Base-by-base conservation (phyloP, 2,113 vertebrate species). In the pig (Sus scrofa) region DNA sequence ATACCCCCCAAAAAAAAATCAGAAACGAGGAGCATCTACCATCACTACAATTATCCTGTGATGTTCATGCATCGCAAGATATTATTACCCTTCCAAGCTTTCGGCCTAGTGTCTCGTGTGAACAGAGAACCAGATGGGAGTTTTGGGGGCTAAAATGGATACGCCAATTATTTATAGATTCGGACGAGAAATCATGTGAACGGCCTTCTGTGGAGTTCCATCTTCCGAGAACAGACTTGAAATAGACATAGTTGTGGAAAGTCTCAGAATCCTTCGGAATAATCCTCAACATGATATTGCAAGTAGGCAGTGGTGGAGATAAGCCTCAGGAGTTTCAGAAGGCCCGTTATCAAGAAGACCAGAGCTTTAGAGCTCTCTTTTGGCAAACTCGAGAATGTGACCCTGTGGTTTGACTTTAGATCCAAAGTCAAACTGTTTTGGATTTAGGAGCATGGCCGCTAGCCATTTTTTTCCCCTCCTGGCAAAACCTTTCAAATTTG, bases 181-280 rank as follows among this genome's bases (percentile, higher is more conserved):
- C 92, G 95, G 96, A 97, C 97, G 97, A 95, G 97, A 97, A 97
- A 97, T 95, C 97, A 92, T 62, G 94, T 96, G 96, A 94, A 95
- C 92, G 87, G 97, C 97, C 97, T 98, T 98, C 98, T 98, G 98
- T 96, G 96, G 97, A 97, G 97, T 96, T 86, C 98, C 96, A 97
- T 97, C 96, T 97, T 96, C 95, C 2, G 95, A 97, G 97, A 96
- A 96, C 96, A 97, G 89, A 96, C 97, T 97, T 92, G 98, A 97
- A 98, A 97, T 96, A 98, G 97, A 96, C 89, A 92, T n/a, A 95
- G 97, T 95, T 95, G 96, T 97, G 97, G 95, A 97, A 97, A 96
- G 96, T 94, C 96, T 97, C 88, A 85, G 97, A 90, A 96, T 91
- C 95, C 91, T 96, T 97, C 97, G 97, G 97, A 97, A 98, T 94